These are phyloP conservation scores for Euspilapteryx auroguttella DNA, from an alignment of 2,888 invertebrate genomes.

Conservation along the genomic window DNA sequence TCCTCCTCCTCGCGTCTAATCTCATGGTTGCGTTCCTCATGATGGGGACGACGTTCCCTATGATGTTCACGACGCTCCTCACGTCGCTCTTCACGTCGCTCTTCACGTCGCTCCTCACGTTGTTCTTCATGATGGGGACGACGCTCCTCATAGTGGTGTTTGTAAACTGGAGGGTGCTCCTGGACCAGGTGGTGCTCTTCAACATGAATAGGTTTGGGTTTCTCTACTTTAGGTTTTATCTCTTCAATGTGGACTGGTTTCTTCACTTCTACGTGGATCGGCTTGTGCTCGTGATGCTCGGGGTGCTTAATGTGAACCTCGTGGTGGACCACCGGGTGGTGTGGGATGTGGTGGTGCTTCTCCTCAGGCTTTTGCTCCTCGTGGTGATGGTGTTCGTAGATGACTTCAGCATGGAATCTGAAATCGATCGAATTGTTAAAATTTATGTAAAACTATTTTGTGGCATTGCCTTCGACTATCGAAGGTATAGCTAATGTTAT, in stretches of 20 bases:
- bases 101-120: too few relatives aligned
- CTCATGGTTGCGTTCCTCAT: too few relatives aligned
- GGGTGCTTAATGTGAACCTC: background rate
- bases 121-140: background rate
- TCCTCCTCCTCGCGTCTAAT: too few relatives aligned
- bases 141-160: background rate
- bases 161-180: too few relatives aligned
- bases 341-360: slow-evolving; percentile 7
- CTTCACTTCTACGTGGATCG: background rate
- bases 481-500: too few relatives aligned
- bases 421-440: background rate
- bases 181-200: too few relatives aligned
- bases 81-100: too few relatives aligned
- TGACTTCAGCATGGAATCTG: background rate
- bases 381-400: slow-evolving; percentile 6
- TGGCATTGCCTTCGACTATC: background rate
- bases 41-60: too few relatives aligned
- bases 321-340: background rate
- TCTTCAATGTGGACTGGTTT: background rate
- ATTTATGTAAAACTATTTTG: background rate
- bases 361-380: background rate
- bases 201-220: too few relatives aligned
- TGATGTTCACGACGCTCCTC: too few relatives aligned
- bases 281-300: background rate
- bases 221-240: too few relatives aligned